phyloP scores from a whole-genome alignment of 2,797 vertebrate genomes.

The Benthosema pterotum region DNA sequence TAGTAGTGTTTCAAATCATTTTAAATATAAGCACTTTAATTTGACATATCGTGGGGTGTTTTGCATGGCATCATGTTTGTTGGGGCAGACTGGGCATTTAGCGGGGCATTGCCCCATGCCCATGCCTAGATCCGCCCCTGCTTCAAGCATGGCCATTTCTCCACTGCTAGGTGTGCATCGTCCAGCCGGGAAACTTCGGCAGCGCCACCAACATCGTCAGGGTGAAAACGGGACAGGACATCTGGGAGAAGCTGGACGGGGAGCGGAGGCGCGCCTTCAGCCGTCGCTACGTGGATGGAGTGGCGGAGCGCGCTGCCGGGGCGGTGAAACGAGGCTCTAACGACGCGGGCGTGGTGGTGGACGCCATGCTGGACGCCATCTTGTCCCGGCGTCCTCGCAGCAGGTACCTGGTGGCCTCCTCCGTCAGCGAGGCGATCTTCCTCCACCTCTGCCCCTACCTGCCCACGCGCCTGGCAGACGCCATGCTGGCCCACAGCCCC shows the following conservation, averaged over 20 bases:
- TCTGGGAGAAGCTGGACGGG: conserved; percentile 63
- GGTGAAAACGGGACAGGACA: conserved; percentile 45
- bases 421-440: conserved; percentile 42
- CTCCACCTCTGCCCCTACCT: conserved; percentile 57
- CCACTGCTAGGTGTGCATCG: conserved; percentile 58
- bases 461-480: conserved; percentile 54
- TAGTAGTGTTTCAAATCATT: too few species aligned
- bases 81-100: too few species aligned
- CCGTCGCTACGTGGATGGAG: conserved; percentile 57
- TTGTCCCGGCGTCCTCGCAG: conserved; percentile 37
- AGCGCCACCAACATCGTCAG: conserved; percentile 68
- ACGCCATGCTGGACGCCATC: conserved; percentile 67
- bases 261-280: conserved; percentile 51
- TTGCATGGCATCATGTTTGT: too few species aligned
- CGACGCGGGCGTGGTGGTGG: conserved; percentile 42
- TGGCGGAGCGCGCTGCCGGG: conserved; percentile 55
- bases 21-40: too few species aligned
- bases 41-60: too few species aligned
- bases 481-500: conserved; percentile 56
- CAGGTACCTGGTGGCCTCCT: conserved; percentile 66
- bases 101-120: too few species aligned
- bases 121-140: too few species aligned
- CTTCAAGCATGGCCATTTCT: background rate
- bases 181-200: conserved; percentile 74
- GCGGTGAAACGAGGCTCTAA: conserved; percentile 44